These are phyloP conservation scores for Microchirus variegatus DNA, from an alignment of 2,797 vertebrate genomes.

Conservation along the genomic window DNA sequence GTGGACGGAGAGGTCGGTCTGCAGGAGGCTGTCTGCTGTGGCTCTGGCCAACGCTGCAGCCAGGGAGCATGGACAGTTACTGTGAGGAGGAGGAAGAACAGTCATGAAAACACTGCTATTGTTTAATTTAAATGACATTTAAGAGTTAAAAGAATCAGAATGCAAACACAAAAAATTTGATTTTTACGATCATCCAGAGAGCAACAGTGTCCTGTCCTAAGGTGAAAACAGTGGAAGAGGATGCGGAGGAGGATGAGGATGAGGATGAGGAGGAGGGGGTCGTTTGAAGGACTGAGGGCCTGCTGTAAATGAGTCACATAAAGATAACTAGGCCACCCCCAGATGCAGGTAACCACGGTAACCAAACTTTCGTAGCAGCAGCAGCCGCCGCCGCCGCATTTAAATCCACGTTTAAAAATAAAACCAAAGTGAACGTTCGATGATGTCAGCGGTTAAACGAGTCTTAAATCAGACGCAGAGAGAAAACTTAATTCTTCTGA, in stretches of 20 bases:
- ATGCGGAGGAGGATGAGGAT: constrained; percentile 20
- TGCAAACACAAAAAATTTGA: too few relatives aligned
- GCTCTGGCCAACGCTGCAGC: constrained; percentile 93
- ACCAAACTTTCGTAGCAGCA: constrained; percentile 28
- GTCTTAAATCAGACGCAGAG: neutral
- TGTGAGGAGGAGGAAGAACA: constrained; percentile 47
- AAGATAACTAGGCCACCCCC: constrained; percentile 59
- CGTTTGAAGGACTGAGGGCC: constrained; percentile 71
- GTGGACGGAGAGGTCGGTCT: constrained; percentile 90
- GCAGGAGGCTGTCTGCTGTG: constrained; percentile 91
- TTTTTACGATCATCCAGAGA: too few relatives aligned
- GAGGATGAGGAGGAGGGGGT: constrained; percentile 28
- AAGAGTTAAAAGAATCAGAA: too few relatives aligned
- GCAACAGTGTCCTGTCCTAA: constrained; percentile 13
- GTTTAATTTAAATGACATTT: too few relatives aligned
- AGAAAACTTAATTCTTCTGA: too few relatives aligned
- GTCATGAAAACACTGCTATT: constrained; percentile 21
- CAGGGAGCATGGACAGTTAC: constrained; percentile 92
- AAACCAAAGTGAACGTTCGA: constrained; percentile 25
- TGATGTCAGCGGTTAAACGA: constrained; percentile 3
- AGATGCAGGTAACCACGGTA: constrained; percentile 67
- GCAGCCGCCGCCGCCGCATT: constrained; percentile 27
- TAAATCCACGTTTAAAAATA: constrained; percentile 38
- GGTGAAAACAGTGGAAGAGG: neutral
- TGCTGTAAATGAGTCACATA: constrained; percentile 63